A percentile compares a stretch with the other conserved stretches of the same genome.
These are phyloP conservation scores for Apoda limacodes DNA, from an alignment of 2,888 invertebrate species.

Conservation along the genomic window DNA sequence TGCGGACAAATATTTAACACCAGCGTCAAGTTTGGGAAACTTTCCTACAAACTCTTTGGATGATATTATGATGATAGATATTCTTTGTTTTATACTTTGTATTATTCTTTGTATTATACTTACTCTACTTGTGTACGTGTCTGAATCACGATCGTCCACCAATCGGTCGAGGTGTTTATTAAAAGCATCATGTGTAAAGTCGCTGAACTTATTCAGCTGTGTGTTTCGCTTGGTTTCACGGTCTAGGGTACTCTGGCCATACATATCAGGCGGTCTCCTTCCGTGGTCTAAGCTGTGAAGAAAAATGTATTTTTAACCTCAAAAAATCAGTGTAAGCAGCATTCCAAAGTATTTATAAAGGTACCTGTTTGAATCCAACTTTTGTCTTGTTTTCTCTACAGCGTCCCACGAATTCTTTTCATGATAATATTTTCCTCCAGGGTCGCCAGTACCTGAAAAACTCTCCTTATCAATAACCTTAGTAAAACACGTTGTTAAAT, in stretches of 20 bases:
- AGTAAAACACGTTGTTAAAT: no score
- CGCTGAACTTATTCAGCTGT: constrained; percentile 68
- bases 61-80: no score
- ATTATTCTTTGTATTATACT: constrained; percentile 21
- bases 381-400: constrained; percentile 82
- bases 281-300: constrained; percentile 8
- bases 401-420: constrained; percentile 84
- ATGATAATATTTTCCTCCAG: constrained; percentile 46
- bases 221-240: constrained; percentile 74
- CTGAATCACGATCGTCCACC: constrained; percentile 53
- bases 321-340: constrained; percentile 1
- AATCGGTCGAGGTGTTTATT: constrained; percentile 55
- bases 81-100: not conserved
- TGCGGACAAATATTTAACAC: no score
- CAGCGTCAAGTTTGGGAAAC: no score
- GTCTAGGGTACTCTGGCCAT: constrained; percentile 57
- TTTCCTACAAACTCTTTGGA: no score
- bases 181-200: constrained; percentile 51
- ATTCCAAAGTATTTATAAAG: constrained; percentile 1
- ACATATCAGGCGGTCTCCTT: constrained; percentile 8
- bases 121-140: constrained; percentile 51
- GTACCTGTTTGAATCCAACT: constrained; percentile 70
- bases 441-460: constrained; percentile 50
- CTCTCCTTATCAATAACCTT: no score
- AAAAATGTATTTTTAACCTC: no score